Conservation (phyloP, 2,888 invertebrate species). For the Herminia tarsipennalis region DNA sequence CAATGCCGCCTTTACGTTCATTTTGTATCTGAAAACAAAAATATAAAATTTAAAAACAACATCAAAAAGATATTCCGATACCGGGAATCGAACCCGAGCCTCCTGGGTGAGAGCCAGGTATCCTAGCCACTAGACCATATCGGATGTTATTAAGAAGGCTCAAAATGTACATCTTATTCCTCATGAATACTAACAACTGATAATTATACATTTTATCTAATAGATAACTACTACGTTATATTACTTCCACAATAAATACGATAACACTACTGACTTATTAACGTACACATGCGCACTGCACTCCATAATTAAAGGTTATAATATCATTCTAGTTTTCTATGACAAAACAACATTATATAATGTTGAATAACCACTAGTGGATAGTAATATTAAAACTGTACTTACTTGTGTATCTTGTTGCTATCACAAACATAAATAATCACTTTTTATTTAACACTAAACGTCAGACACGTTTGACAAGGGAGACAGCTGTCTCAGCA, state of each 20-base stretch:
- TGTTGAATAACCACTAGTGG: neutral
- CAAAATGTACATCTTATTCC: neutral
- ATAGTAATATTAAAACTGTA: slow-evolving; percentile 41
- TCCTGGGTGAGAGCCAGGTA: slow-evolving; percentile 90
- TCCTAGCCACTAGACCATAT: slow-evolving; percentile 89
- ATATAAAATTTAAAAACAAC: slow-evolving; percentile 17
- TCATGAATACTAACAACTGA: neutral
- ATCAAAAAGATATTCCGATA: slow-evolving; percentile 77
- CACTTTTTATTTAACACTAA: slow-evolving; percentile 55
- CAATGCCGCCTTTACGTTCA: slow-evolving; percentile 88
- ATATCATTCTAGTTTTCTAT: slow-evolving; percentile 14
- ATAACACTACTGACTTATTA: slow-evolving; percentile 25
- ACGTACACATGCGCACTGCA: slow-evolving; percentile 48
- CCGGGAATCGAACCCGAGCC: slow-evolving; percentile 82
- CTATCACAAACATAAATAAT: slow-evolving; percentile 50
- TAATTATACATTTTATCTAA: no score
- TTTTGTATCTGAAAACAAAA: slow-evolving; percentile 67
- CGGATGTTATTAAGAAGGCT: slow-evolving; percentile 19
- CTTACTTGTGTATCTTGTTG: slow-evolving; percentile 57
- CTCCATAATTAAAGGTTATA: slow-evolving; percentile 45
- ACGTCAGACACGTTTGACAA: slow-evolving; percentile 67
- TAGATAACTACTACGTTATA: slow-evolving; percentile 55
- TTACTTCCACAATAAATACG: neutral
- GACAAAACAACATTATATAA: slow-evolving; percentile 7
- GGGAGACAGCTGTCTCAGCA: slow-evolving; percentile 52